Base-by-base conservation (phyloP, 2,113 vertebrate genomes). In the Rhynchopsitta pachyrhyncha region DNA sequence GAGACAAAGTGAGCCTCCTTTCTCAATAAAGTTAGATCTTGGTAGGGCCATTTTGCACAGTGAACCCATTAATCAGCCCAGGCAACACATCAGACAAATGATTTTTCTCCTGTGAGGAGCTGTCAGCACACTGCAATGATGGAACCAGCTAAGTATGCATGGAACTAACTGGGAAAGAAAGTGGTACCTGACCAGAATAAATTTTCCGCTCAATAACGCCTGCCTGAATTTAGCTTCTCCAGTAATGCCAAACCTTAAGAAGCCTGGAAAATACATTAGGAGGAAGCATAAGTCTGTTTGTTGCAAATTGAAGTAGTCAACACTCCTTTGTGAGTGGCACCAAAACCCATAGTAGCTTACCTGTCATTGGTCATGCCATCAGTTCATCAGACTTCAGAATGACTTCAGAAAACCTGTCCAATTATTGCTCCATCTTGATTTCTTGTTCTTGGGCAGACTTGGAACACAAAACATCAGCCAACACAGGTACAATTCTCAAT, bases 51-150 rank as follows among this genome's bases (percentile, higher is more conserved):
- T 94, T 96, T 92, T 97, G 83, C 91, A 84, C 63, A 86, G 94
- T 50, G 69, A 94, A 93, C 23, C 59, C 90, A 86, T 88, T 96
- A 94, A 95, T 96, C 91, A 92, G 80, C 33, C 44, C 76, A 90
- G 82, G 91, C 88, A 81, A 13, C 68, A 90, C 68, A 93, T 94
- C 91, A 96, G 88, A 90, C 63, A 93, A 93, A 90, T 44, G 31
- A 75, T 80, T 94, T 94, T 0, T 0, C 69, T 97, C 73, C 86
- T 94, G 73, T 74, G 62, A 92, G 60, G 83, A 92, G 42, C 94
- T 96, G 82, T 95, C 88, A 95, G 83, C 95, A 67, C 31, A 52
- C 15, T 60, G 59, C 76, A 81, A 50, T 92, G 94, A 93, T 88
- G 83, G 92, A 95, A 93, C 77, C 86, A 91, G 50, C 46, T 35